phyloP scores from a whole-genome alignment of 2,797 vertebrate species.

The Pantherophis vulpinus region DNA sequence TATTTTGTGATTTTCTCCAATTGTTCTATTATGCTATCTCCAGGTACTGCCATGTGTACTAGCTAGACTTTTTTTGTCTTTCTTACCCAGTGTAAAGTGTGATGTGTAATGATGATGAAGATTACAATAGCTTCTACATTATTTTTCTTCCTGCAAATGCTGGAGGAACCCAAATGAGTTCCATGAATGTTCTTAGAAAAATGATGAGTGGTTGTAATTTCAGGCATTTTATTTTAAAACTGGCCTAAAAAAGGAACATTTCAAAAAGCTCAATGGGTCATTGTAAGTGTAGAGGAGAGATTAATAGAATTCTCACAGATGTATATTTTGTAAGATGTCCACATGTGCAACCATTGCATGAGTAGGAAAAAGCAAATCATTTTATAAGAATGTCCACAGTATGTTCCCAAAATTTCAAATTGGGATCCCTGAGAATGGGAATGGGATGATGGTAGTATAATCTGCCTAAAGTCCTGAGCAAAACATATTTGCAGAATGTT shows the following conservation, averaged over 20 bases:
- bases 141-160: not conserved
- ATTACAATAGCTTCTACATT: not conserved
- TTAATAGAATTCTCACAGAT: not conserved
- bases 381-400: not conserved
- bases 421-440: not conserved
- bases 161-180: not conserved
- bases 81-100: not conserved
- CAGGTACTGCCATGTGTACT: not conserved
- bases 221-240: not conserved
- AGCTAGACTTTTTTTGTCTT: not conserved
- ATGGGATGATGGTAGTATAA: not conserved
- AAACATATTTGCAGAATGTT: not conserved
- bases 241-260: not conserved
- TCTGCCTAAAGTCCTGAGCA: not conserved
- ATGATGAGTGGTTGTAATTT: not conserved
- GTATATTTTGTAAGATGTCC: not conserved
- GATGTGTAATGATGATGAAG: not conserved
- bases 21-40: not conserved
- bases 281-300: not conserved
- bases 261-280: not conserved
- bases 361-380: not conserved
- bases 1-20: not conserved
- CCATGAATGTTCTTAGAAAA: not conserved
- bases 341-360: not conserved
- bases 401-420: not conserved